Percentiles rank a stretch among this genome's conserved stretches.
phyloP scores from a whole-genome alignment of 1,140 invertebrate species.

The Chrysoperla carnea region DNA sequence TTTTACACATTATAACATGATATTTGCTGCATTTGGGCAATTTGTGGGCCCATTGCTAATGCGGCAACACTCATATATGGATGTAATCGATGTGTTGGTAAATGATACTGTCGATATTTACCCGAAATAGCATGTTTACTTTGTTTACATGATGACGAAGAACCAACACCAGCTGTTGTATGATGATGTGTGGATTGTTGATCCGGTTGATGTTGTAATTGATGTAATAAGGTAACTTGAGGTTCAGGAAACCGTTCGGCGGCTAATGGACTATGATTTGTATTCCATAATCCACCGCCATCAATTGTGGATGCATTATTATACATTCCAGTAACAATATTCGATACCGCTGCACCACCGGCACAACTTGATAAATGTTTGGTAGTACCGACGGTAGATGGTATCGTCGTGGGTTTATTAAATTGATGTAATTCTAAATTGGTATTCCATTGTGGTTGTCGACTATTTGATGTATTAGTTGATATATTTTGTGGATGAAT shows the following conservation, averaged over 20 bases:
- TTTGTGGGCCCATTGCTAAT: conserved; percentile 25
- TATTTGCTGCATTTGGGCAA: conserved; percentile 30
- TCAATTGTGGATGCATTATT: background rate
- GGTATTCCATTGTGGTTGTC: too few relatives aligned
- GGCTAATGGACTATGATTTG: background rate
- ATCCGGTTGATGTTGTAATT: too few relatives aligned
- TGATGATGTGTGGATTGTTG: too few relatives aligned
- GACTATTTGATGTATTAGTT: too few relatives aligned
- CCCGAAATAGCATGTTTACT: conserved; percentile 27
- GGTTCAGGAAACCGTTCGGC: background rate
- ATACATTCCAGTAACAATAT: background rate
- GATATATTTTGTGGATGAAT: background rate
- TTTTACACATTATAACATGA: conserved; percentile 35
- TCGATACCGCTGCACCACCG: background rate
- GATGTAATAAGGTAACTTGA: background rate
- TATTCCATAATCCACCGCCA: background rate
- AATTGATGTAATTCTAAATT: background rate
- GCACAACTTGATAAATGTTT: background rate
- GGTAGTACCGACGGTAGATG: background rate
- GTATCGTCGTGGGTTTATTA: background rate
- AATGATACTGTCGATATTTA: conserved; percentile 30
- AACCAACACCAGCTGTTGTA: conserved; percentile 1
- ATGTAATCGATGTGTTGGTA: conserved; percentile 31
- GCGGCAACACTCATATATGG: conserved; percentile 27
- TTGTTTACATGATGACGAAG: conserved; percentile 8